These are phyloP conservation scores for Psylliodes chrysocephalus DNA, from an alignment of 2,888 invertebrate genomes.

Conservation along the genomic window DNA sequence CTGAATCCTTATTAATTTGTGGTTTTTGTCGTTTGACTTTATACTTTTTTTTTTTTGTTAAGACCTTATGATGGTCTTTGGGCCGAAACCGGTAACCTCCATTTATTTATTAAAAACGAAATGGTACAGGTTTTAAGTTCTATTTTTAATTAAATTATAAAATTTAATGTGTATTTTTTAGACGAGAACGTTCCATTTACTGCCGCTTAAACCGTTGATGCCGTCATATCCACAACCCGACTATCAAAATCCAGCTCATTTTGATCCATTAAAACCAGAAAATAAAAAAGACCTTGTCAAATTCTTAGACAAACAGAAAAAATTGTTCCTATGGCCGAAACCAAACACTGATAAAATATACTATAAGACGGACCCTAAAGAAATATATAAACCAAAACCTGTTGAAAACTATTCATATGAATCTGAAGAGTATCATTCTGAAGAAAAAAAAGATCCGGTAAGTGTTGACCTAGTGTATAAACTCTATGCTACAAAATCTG, in stretches of 20 bases:
- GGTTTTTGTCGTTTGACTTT: too few relatives aligned
- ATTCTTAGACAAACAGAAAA: slow-evolving; percentile 28
- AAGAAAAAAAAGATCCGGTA: background rate
- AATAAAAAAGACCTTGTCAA: slow-evolving; percentile 33
- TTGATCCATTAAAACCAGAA: slow-evolving; percentile 28
- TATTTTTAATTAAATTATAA: background rate
- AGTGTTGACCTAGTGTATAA: too few relatives aligned
- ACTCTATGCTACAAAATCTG: too few relatives aligned
- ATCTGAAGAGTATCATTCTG: background rate
- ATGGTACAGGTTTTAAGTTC: too few relatives aligned
- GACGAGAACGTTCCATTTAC: slow-evolving; percentile 15
- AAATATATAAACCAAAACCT: background rate
- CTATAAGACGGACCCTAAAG: too few relatives aligned
- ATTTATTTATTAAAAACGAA: too few relatives aligned
- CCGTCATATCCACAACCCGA: background rate
- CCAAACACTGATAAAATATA: background rate
- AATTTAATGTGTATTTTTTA: slow-evolving; percentile 2
- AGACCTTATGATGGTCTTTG: too few relatives aligned
- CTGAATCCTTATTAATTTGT: too few relatives aligned
- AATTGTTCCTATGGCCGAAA: slow-evolving; percentile 12
- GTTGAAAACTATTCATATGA: background rate
- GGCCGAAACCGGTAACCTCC: too few relatives aligned
- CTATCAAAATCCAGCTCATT: slow-evolving; percentile 24
- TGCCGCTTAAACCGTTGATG: slow-evolving; percentile 1
- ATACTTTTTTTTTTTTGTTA: too few relatives aligned